Evolutionary conservation across 2,888 invertebrate species (phyloP).

Genomic region (Caenorhabditis sp.): DNA sequence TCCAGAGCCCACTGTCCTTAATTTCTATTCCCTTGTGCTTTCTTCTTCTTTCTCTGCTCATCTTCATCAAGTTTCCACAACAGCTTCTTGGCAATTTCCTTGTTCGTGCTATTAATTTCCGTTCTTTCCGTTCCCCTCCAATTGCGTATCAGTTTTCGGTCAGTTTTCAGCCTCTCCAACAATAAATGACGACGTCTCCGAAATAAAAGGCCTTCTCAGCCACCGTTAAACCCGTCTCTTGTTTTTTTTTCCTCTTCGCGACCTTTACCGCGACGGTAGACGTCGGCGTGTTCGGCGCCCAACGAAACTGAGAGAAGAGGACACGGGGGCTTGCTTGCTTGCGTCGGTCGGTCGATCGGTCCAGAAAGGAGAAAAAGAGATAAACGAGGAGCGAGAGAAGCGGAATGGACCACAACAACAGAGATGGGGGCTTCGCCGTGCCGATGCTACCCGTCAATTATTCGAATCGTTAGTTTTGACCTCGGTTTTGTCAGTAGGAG

Average conservation of each 20-base stretch:
- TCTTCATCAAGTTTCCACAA: background rate
- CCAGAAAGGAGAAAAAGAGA: slow-evolving; percentile 5
- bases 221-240: slow-evolving; percentile 24
- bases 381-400: background rate
- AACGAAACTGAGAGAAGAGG: too few species aligned
- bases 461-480: slow-evolving; percentile 51
- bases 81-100: background rate
- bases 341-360: too few species aligned
- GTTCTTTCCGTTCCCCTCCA: slow-evolving; percentile 3
- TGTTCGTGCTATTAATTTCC: slow-evolving; percentile 1
- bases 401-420: slow-evolving; percentile 21
- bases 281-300: too few species aligned
- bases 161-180: slow-evolving; percentile 35
- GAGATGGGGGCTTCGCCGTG: slow-evolving; percentile 41
- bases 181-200: slow-evolving; percentile 46
- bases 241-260: slow-evolving; percentile 15
- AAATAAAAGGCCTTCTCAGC: slow-evolving; percentile 25
- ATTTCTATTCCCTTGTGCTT: too few species aligned
- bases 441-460: slow-evolving; percentile 54
- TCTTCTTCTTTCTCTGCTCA: too few species aligned
- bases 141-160: too few species aligned
- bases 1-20: too few species aligned
- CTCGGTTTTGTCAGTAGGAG: too few species aligned
- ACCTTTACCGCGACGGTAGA: slow-evolving; percentile 34
- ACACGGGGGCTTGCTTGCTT: too few species aligned